Conservation (phyloP, 2,113 vertebrate species). For the Halcyon senegalensis region DNA sequence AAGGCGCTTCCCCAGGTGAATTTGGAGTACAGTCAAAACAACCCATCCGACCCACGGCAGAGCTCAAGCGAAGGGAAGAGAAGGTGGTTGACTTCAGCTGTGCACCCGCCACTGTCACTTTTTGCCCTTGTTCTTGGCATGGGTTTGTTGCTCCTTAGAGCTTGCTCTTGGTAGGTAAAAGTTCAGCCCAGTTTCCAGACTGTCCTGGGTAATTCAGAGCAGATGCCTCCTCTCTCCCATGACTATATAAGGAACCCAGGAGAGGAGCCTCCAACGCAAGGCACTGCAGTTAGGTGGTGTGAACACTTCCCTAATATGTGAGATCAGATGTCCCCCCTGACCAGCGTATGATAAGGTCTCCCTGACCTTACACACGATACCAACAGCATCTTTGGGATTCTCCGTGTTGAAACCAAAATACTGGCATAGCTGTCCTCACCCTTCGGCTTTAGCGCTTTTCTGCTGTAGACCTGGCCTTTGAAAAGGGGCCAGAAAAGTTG, state of each 20-base stretch:
- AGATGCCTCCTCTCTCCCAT: not conserved
- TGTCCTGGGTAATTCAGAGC: not conserved
- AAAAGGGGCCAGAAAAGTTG: not conserved
- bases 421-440: not conserved
- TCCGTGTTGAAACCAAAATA: not conserved
- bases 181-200: not conserved
- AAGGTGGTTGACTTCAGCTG: not conserved
- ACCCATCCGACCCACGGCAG: not conserved
- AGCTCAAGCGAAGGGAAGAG: not conserved
- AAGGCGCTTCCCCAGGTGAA: not conserved
- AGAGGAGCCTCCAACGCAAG: not conserved
- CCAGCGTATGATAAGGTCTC: not conserved
- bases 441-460: not conserved
- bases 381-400: conserved; percentile 8
- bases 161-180: not conserved
- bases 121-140: not conserved
- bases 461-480: not conserved
- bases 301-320: not conserved
- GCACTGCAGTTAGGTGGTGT: not conserved
- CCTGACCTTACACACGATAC: not conserved
- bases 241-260: conserved; percentile 32
- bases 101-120: not conserved
- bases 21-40: not conserved
- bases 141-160: not conserved
- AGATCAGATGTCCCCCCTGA: conserved; percentile 17